Evolutionary conservation across 2,797 vertebrate species (phyloP), one percentile per base, ranked within the genome.

Genomic region (Nasua narica): DNA sequence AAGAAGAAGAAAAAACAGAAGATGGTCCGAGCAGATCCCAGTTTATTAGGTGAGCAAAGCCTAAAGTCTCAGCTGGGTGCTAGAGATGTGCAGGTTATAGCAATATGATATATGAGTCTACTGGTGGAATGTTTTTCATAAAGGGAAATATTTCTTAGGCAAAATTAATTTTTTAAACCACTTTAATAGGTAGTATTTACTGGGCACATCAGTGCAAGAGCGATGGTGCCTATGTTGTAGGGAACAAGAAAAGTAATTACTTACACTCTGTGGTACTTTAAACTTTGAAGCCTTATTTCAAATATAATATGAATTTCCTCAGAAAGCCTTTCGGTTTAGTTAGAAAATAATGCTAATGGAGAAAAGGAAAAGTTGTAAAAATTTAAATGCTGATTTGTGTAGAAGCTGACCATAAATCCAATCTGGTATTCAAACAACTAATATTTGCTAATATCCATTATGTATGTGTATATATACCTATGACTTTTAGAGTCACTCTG

Each of bases 1-100:
- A 99, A 99, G 98, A 99, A 99, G 98, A 99, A 99, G 99, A 99
- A 99, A 99, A 99, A 99, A 94, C 99, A 99, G 99, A 99, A 99
- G 97, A 99, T 99, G 99, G 99, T 99, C 95, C 99, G 99, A 5
- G 99, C 99, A 87, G 99, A 99, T 98, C 99, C 99, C 95, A 99
- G 99, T 98, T 99, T 99, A 97, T 98, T 99, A 99, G 99, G 99
- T 99, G 92, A 97, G 99, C 96, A 82, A 67, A 0, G 46, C 54
- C 50, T 35, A 0, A 62, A 9, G 7, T 35, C 35, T 56, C 32
- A 35, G 25, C 23, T 21, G 23, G 37, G 35, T 5, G 48, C 58
- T 12, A 32, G 35, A 50, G 23, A n/a, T 19, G 32, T 14, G 40
- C 5, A 11, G 52, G 25, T 16, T 11, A 29, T 32, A 23, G 29